Percentiles rank a stretch among this genome's conserved stretches.
These are phyloP conservation scores for Meteorus cinctellus DNA, from an alignment of 2,888 invertebrate genomes.

Conservation along the genomic window DNA sequence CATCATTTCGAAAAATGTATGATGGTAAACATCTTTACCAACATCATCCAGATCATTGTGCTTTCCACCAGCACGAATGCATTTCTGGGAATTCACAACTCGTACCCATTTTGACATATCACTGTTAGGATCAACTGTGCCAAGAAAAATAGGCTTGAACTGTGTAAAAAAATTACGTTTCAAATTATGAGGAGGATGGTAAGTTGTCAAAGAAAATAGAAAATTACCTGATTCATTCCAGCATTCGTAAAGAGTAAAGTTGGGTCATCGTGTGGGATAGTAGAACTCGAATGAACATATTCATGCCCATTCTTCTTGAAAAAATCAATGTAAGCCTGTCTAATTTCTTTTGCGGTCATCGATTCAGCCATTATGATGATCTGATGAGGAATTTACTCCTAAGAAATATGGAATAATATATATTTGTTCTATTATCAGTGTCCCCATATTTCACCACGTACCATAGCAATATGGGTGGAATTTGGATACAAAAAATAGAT, in stretches of 20 bases:
- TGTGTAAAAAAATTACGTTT: conserved; percentile 66
- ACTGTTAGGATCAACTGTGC: conserved; percentile 95
- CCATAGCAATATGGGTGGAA: background rate
- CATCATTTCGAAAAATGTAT: conserved; percentile 99
- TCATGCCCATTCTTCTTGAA: conserved; percentile 90
- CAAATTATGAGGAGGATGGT: background rate
- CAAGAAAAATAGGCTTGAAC: conserved; percentile 98
- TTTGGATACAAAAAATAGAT: background rate
- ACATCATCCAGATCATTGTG: conserved; percentile 99
- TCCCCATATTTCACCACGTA: background rate
- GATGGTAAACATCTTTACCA: conserved; percentile 99
- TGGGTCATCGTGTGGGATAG: conserved; percentile 98
- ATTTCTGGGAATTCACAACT: conserved; percentile 97
- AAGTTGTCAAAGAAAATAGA: background rate
- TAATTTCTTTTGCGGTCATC: conserved; percentile 85
- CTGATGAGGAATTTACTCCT: background rate
- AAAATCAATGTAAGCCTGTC: conserved; percentile 91
- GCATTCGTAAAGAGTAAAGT: conserved; percentile 98
- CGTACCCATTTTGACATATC: conserved; percentile 93
- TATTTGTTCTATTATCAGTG: background rate
- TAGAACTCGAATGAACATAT: conserved; percentile 98
- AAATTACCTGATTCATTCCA: conserved; percentile 94
- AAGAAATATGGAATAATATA: background rate
- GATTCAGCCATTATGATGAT: conserved; percentile 75
- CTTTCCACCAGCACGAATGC: conserved; percentile 99